Conservation (phyloP, 2,113 vertebrate genomes). For the Amia ocellicauda region DNA sequence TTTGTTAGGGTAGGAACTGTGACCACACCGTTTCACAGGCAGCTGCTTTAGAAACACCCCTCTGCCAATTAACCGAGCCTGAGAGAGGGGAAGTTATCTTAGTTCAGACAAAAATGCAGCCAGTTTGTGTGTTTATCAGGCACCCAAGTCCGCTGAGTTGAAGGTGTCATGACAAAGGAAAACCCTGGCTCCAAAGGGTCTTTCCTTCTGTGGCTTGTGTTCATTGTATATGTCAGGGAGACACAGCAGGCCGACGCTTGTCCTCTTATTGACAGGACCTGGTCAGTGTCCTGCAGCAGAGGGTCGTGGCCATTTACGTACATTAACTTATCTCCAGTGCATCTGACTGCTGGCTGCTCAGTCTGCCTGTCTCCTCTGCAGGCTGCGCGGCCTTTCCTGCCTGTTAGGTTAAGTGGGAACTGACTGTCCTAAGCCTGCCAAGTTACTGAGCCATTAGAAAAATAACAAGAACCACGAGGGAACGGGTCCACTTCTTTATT, state of each 20-base stretch:
- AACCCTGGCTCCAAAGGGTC: conserved; percentile 78
- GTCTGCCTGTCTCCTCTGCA: conserved; percentile 93
- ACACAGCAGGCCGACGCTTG: conserved; percentile 75
- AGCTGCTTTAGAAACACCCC: conserved; percentile 23
- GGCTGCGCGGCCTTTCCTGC: conserved; percentile 88
- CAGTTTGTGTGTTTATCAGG: conserved; percentile 36
- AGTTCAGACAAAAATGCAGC: conserved; percentile 55
- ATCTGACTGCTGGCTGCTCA: conserved; percentile 93
- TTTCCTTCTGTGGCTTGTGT: conserved; percentile 52
- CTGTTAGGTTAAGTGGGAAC: conserved; percentile 70
- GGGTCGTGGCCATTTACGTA: conserved; percentile 97
- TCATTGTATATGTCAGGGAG: conserved; percentile 63
- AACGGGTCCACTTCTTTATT: conserved; percentile 58
- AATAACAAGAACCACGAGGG: conserved; percentile 69
- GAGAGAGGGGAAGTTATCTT: conserved; percentile 58
- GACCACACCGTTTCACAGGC: conserved; percentile 46
- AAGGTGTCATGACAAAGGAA: conserved; percentile 78
- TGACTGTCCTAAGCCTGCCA: conserved; percentile 65
- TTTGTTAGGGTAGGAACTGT: conserved; percentile 52
- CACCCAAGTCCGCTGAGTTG: conserved; percentile 47
- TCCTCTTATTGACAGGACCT: conserved; percentile 96
- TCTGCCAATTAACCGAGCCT: conserved; percentile 52
- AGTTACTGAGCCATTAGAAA: conserved; percentile 72
- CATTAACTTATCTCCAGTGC: conserved; percentile 97
- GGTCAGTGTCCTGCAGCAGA: conserved; percentile 97